Base-by-base conservation (phyloP, 2,113 vertebrate genomes). In the Thunnus maccoyii region DNA sequence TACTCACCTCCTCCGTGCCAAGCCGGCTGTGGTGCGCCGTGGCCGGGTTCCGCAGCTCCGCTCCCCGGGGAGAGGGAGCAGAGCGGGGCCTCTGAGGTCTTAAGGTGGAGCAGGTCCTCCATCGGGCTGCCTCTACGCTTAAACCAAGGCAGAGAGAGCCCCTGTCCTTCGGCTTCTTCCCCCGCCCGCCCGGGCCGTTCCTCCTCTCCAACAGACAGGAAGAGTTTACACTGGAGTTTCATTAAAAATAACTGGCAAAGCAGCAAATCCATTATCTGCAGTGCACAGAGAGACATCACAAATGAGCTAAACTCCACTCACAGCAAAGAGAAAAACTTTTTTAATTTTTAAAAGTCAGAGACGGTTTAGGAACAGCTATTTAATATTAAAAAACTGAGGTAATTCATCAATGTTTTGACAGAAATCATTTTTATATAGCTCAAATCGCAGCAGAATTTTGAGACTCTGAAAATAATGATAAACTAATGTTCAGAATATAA, bases 91-190 rank as follows among this genome's bases (percentile, higher is more conserved):
- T 80, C 90, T 20, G 79, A 91, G 87, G 63, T 91, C 88, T 94
- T 94, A 94, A 94, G 94, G 93, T 93, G 89, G 93, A 93, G 4
- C 70, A 10, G 60, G 2, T 41, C 1, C 17, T 73, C 13, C 44
- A 6, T 0, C 2, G 12, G 3, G 72, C 22, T 20, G 60, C 32
- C 41, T 76, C 61, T 6, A 12, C 30, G 22, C 27, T 65, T 36
- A 46, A 18, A 30, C 6, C 66, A 13, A 78, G 48, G 55, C 48
- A 58, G 25, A 2, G 11, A 10, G 52, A 72, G 76, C 85, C 80
- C 86, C 82, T 50, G 81, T 86, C 73, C 52, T 69, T 60, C 61
- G 60, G 64, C 27, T 57, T 25, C 63, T n/a, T 8, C 16, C 55
- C 86, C 75, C 78, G 3, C 84, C 82, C 79, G 13, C 41, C 22